Conservation (phyloP, 2,797 vertebrate species). For the Pelobates cultripes region DNA sequence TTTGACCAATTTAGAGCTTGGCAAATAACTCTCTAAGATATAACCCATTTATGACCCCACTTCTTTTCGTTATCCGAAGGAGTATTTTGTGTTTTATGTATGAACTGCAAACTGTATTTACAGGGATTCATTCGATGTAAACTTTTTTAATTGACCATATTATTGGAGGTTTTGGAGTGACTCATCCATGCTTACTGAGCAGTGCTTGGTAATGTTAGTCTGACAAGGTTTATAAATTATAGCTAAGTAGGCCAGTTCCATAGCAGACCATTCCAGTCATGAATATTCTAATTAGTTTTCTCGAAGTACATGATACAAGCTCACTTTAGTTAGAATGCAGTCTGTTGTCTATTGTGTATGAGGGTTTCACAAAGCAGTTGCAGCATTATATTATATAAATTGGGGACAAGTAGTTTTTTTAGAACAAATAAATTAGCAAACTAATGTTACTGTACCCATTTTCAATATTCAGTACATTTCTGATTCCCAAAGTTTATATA, state of each 20-base stretch:
- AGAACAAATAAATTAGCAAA: too few species aligned
- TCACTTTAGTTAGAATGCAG: constrained; percentile 23
- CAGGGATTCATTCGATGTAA: constrained; percentile 42
- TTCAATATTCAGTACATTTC: too few species aligned
- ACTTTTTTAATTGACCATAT: constrained; percentile 47
- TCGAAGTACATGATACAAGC: constrained; percentile 21
- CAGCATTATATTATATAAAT: too few species aligned
- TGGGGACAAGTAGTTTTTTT: too few species aligned
- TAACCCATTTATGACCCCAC: not conserved
- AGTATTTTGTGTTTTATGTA: constrained; percentile 31
- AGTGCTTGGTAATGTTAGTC: constrained; percentile 34
- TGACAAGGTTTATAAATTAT: constrained; percentile 33
- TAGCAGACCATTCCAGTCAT: constrained; percentile 11
- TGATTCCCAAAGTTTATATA: too few species aligned
- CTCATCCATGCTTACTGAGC: constrained; percentile 29
- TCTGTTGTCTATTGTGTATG: constrained; percentile 33
- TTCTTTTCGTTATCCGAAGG: not conserved
- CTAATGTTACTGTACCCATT: too few species aligned
- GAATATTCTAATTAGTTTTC: constrained; percentile 43
- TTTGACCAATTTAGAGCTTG: too few species aligned
- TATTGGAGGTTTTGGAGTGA: constrained; percentile 46
- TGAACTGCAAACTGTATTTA: constrained; percentile 23
- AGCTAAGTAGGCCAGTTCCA: constrained; percentile 23
- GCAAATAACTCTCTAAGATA: too few species aligned
- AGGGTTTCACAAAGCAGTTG: not conserved